Evolutionary conservation across 2,113 vertebrate species (phyloP).

Genomic region (Mastomys natalensis): DNA sequence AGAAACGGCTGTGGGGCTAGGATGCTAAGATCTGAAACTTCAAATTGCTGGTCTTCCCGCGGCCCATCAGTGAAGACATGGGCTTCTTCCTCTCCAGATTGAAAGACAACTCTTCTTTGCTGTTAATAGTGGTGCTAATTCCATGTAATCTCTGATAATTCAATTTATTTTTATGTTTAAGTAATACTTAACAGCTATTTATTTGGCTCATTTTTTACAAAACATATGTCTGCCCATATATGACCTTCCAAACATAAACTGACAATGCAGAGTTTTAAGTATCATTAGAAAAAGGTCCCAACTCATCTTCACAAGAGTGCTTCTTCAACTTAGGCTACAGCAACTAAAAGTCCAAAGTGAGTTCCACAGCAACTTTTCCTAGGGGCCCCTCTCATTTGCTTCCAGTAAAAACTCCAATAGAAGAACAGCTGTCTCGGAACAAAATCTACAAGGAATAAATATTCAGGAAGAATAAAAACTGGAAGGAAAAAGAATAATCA

Average conservation of each 20-base stretch:
- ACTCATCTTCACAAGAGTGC: not conserved
- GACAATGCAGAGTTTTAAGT: not conserved
- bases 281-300: not conserved
- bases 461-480: not conserved
- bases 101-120: not conserved
- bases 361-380: constrained; percentile 54
- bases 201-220: not conserved
- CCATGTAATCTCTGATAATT: not conserved
- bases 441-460: not conserved
- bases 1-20: not conserved
- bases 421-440: not conserved
- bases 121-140: not conserved
- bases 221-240: not conserved
- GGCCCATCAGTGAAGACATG: not conserved
- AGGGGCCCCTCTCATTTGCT: not conserved
- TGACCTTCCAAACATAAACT: not conserved
- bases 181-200: not conserved
- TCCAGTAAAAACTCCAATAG: constrained; percentile 1
- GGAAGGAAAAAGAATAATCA: not conserved
- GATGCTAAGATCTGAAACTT: not conserved
- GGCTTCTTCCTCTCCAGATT: not conserved
- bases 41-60: not conserved
- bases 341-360: not conserved
- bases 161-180: not conserved
- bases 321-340: not conserved